phyloP scores from a whole-genome alignment of 1,140 invertebrate species.

The Drosophila pallidifrons region DNA sequence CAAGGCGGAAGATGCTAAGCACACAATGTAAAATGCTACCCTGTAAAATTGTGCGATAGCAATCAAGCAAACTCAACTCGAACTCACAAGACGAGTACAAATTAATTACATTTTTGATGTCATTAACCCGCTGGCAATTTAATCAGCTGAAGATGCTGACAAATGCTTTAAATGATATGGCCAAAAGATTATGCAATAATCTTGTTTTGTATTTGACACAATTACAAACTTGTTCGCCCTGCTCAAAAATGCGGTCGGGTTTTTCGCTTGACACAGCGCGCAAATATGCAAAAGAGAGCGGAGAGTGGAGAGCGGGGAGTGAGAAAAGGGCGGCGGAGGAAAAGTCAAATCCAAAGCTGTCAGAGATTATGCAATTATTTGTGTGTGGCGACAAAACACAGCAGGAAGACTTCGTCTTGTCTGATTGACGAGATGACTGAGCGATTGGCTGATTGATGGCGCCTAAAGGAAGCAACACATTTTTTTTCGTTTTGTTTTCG shows the following conservation, averaged over 20 bases:
- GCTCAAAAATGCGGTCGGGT: conserved; percentile 71
- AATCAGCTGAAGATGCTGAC: conserved; percentile 35
- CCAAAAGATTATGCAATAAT: conserved; percentile 58
- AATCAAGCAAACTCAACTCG: not conserved
- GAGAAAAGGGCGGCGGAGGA: conserved; percentile 61
- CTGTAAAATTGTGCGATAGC: not conserved
- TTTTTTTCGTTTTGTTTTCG: not conserved
- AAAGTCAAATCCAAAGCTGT: conserved; percentile 63
- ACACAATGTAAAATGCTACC: conserved; percentile 3
- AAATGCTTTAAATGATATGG: conserved; percentile 37
- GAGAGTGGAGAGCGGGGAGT: conserved; percentile 24
- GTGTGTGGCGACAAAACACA: conserved; percentile 60
- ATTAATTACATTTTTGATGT: not conserved
- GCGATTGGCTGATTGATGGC: conserved; percentile 44
- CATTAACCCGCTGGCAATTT: conserved; percentile 1
- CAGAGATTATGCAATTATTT: conserved; percentile 65
- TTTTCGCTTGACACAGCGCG: conserved; percentile 55
- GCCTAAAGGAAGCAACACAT: conserved; percentile 23
- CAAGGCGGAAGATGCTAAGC: conserved; percentile 45
- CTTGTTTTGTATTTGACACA: conserved; percentile 67
- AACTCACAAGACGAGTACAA: not conserved
- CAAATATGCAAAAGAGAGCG: conserved; percentile 69
- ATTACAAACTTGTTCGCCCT: conserved; percentile 80
- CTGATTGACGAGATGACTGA: conserved; percentile 18
- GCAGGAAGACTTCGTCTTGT: conserved; percentile 21